Evolutionary conservation across 2,113 vertebrate species (phyloP), one percentile per base, ranked within the genome.

Genomic region (Psilopsiagon aymara): DNA sequence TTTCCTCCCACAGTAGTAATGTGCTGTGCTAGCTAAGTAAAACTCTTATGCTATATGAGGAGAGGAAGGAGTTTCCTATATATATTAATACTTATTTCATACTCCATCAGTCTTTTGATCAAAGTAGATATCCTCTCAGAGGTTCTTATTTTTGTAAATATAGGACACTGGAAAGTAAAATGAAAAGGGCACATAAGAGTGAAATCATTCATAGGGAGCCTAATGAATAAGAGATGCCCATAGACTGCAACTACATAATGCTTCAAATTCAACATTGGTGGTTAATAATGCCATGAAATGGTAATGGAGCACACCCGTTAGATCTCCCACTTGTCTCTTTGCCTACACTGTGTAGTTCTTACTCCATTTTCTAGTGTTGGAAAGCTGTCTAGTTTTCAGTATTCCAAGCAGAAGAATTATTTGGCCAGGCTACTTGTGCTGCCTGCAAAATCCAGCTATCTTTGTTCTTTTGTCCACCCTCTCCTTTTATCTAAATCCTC

Each of bases 1-100:
- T 85, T 95, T 96, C 84, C 41, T 95, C 75, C 78, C 71, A 23
- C 35, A 77, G 82, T 52, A 80, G 44, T 74, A 85, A 59, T 77
- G 53, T 76, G 13, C 28, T 74, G 21, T 74, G 41, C n/a, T 90
- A 82, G 91, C 84, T 82, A 93, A 90, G 31, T 77, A 92, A 88
- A 93, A 88, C 63, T 87, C 39, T 49, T 52, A 23, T 1, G 6
- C 17, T 82, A 1, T 79, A 2, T 29, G 13, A 39, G 13, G 11
- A 9, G 18, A 21, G 35, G 52, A 71, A 39, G 89, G 57, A 73
- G 7, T 8, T 92, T 92, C 37, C 63, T 73, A 21, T 73, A 12
- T 69, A 41, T n/a, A 13, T 82, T 82, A 51, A 44, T 82, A 55
- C 27, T 44, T 88, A 74, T 75, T 88, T 93, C 28, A 31, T 90